A percentile compares a stretch with the other conserved stretches of the same genome.
phyloP scores from a whole-genome alignment of 2,888 invertebrate species.

The Pollenia labialis region DNA sequence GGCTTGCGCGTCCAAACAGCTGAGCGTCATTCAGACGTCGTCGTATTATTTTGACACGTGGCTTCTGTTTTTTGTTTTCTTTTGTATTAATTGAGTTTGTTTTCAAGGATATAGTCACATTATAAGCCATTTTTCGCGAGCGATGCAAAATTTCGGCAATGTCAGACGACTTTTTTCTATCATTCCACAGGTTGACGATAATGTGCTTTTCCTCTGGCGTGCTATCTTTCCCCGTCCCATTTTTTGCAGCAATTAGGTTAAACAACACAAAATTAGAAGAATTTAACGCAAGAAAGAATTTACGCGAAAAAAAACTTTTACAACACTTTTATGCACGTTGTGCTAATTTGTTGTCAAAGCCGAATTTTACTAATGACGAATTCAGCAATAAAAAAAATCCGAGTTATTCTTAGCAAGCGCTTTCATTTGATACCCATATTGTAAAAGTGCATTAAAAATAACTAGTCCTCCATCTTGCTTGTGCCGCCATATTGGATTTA shows the following conservation, averaged over 20 bases:
- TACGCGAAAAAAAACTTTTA: neutral
- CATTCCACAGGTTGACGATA: slow-evolving; percentile 6
- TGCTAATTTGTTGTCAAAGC: no score
- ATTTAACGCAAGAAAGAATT: slow-evolving; percentile 4
- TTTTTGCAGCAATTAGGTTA: neutral
- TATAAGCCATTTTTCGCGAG: neutral
- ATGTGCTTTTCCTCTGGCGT: slow-evolving; percentile 9
- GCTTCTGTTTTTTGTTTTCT: neutral
- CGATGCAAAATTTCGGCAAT: neutral
- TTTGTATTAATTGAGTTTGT: no score
- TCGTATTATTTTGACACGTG: neutral
- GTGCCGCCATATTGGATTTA: no score
- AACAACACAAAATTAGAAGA: slow-evolving; percentile 4
- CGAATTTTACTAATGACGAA: no score
- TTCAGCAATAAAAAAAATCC: no score
- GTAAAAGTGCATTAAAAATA: no score
- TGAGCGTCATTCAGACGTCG: neutral
- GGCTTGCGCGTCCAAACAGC: no score
- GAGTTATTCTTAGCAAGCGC: no score
- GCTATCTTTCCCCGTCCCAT: slow-evolving; percentile 18
- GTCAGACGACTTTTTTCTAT: neutral
- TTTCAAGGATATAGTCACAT: no score
- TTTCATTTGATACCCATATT: no score
- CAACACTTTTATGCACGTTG: no score
- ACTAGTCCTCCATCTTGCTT: no score